Conservation (phyloP, 2,888 invertebrate species). For the Drosophila colorata region DNA sequence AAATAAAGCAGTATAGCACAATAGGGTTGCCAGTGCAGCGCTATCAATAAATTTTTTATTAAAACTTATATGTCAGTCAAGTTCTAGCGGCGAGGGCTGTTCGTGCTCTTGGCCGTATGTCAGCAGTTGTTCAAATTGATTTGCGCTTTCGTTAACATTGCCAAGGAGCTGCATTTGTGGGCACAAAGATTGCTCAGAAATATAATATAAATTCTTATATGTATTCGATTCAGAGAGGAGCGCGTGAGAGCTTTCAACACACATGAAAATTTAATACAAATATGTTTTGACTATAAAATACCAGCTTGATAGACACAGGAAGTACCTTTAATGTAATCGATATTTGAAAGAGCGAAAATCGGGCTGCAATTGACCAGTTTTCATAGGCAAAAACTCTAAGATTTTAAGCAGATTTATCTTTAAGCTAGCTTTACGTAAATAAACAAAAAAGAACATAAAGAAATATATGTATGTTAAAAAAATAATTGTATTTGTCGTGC, state of each 20-base stretch:
- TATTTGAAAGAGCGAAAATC: too few relatives aligned
- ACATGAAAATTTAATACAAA: too few relatives aligned
- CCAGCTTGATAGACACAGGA: too few relatives aligned
- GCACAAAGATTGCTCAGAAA: background rate
- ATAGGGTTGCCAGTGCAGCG: background rate
- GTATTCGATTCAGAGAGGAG: background rate
- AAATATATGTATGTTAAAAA: too few relatives aligned
- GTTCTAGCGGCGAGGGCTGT: slow-evolving; percentile 39
- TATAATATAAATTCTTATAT: background rate
- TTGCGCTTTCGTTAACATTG: background rate
- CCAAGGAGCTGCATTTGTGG: background rate
- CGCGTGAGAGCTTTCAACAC: background rate
- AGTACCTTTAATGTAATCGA: too few relatives aligned
- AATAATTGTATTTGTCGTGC: too few relatives aligned
- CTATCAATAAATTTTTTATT: slow-evolving; percentile 44
- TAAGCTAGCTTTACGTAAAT: too few relatives aligned
- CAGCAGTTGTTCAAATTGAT: background rate
- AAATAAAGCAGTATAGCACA: background rate
- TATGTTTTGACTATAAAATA: too few relatives aligned
- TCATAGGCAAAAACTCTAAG: too few relatives aligned
- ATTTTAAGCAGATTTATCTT: too few relatives aligned
- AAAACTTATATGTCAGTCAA: slow-evolving; percentile 35
- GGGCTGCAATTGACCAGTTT: too few relatives aligned
- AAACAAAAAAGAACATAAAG: too few relatives aligned
- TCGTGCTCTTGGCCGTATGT: slow-evolving; percentile 13